phyloP scores from a whole-genome alignment of 2,113 vertebrate genomes.

The Cyphomyrus discorhynchus region DNA sequence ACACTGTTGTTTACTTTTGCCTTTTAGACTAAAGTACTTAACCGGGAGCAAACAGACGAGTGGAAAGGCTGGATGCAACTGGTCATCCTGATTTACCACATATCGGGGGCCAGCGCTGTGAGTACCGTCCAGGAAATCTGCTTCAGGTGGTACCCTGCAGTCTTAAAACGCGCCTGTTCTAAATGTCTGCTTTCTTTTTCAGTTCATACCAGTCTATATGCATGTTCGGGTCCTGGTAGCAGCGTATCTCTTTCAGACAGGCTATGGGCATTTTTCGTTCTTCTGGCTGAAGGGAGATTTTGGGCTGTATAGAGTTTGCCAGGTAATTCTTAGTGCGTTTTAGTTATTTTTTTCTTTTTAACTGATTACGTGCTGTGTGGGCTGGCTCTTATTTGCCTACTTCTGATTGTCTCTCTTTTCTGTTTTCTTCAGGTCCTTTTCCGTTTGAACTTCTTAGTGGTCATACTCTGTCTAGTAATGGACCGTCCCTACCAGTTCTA shows the following conservation, averaged over 20 bases:
- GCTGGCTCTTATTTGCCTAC: neutral
- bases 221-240: slow-evolving; percentile 93
- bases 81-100: slow-evolving; percentile 96
- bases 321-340: slow-evolving; percentile 59
- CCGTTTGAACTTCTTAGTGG: slow-evolving; percentile 92
- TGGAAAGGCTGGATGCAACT: slow-evolving; percentile 99
- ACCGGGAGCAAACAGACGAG: slow-evolving; percentile 96
- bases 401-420: neutral
- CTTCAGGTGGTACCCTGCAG: neutral
- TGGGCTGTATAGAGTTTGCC: slow-evolving; percentile 88
- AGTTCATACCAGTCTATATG: slow-evolving; percentile 99
- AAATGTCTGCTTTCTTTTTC: slow-evolving; percentile 37
- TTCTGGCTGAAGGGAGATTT: slow-evolving; percentile 98
- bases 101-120: slow-evolving; percentile 94
- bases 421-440: slow-evolving; percentile 76
- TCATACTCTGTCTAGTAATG: slow-evolving; percentile 94
- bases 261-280: slow-evolving; percentile 96
- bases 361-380: neutral
- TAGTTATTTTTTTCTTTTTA: neutral
- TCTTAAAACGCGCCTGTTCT: neutral
- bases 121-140: slow-evolving; percentile 45
- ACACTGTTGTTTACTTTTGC: slow-evolving; percentile 21
- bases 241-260: slow-evolving; percentile 94
- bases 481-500: slow-evolving; percentile 96
- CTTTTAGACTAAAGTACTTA: slow-evolving; percentile 83